phyloP scores from a whole-genome alignment of 2,113 vertebrate species.

The Antennarius striatus region DNA sequence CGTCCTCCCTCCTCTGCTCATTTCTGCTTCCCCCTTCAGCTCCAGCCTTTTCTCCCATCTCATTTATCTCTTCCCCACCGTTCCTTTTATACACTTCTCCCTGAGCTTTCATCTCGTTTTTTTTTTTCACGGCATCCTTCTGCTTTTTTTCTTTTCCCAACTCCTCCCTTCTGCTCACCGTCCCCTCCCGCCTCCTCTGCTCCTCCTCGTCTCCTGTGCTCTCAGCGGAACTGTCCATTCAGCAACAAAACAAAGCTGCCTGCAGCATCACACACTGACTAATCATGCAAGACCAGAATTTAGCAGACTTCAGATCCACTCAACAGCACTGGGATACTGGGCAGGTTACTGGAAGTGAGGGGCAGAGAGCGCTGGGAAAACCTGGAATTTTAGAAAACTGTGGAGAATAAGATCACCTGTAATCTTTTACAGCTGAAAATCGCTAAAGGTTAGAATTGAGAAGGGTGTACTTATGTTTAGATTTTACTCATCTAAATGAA shows the following conservation, averaged over 20 bases:
- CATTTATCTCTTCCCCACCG: constrained; percentile 62
- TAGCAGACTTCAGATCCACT: constrained; percentile 59
- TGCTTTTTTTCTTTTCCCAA: constrained; percentile 47
- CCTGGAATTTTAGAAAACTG: background rate
- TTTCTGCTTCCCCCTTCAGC: constrained; percentile 32
- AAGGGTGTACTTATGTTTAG: constrained; percentile 12
- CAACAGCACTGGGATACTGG: constrained; percentile 39
- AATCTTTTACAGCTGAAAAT: constrained; percentile 20
- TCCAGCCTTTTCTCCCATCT: constrained; percentile 38
- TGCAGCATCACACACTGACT: constrained; percentile 68
- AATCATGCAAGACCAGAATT: constrained; percentile 75
- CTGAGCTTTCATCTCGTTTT: constrained; percentile 24
- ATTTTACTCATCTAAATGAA: constrained; percentile 21
- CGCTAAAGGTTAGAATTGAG: constrained; percentile 14
- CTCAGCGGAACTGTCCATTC: constrained; percentile 72
- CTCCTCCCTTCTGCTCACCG: constrained; percentile 41
- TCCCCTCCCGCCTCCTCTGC: constrained; percentile 34
- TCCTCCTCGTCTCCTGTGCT: constrained; percentile 53
- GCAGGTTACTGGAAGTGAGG: constrained; percentile 13
- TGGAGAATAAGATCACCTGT: constrained; percentile 11
- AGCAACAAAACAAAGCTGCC: constrained; percentile 76
- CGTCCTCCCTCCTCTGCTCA: constrained; percentile 30
- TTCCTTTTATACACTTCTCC: constrained; percentile 33
- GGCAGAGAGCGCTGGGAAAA: background rate
- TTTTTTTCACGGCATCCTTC: constrained; percentile 21